Conservation (phyloP, 2,888 invertebrate genomes). For the Eupeodes latifasciatus region DNA sequence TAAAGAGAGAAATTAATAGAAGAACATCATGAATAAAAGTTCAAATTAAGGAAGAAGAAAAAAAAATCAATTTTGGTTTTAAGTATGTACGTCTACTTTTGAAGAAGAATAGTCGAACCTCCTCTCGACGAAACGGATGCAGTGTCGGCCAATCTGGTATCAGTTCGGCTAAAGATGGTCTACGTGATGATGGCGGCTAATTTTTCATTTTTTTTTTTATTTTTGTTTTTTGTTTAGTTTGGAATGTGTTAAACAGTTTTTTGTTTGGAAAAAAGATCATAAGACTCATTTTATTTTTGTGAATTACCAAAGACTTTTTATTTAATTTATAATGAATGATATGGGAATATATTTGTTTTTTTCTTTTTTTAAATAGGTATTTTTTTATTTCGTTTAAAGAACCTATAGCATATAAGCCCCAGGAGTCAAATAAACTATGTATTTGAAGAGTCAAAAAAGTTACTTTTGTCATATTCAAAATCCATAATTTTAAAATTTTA, state of each 20-base stretch:
- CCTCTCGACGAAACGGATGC: conserved; percentile 86
- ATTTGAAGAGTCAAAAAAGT: too few relatives aligned
- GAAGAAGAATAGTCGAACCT: conserved; percentile 88
- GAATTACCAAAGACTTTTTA: conserved; percentile 17
- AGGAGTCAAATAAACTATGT: too few relatives aligned
- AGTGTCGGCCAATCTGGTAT: conserved; percentile 97
- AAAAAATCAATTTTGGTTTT: conserved; percentile 33
- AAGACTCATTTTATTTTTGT: conserved; percentile 55
- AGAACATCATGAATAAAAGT: conserved; percentile 2
- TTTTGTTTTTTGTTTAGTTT: conserved; percentile 47
- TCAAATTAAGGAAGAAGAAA: conserved; percentile 4
- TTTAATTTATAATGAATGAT: background rate
- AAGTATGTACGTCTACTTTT: conserved; percentile 77
- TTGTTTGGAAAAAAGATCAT: conserved; percentile 40
- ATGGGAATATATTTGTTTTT: too few relatives aligned
- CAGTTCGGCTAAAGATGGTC: conserved; percentile 96
- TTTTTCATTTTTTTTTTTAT: conserved; percentile 54
- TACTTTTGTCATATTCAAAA: too few relatives aligned
- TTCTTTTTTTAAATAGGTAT: too few relatives aligned
- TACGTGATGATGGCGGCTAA: conserved; percentile 87
- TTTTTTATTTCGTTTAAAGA: too few relatives aligned
- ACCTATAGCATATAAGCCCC: too few relatives aligned
- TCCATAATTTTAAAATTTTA: too few relatives aligned
- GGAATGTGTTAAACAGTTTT: conserved; percentile 49
- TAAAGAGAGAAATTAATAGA: background rate